Conservation (phyloP, 2,797 vertebrate species). For the Perodicticus potto region DNA sequence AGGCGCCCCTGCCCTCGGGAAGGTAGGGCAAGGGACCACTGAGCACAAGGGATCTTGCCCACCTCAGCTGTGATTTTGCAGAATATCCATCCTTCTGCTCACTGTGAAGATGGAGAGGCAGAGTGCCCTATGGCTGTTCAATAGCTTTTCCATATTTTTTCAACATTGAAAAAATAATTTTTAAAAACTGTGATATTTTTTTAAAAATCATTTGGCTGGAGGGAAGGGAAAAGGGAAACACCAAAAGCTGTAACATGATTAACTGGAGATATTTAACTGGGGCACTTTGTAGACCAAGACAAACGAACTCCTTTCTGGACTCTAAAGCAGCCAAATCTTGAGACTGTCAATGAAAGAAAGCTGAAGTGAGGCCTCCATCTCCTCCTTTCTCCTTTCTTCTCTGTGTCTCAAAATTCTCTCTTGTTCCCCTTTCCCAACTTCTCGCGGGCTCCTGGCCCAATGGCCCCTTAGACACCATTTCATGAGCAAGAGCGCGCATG, state of each 20-base stretch:
- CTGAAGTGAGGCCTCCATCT: constrained; percentile 88
- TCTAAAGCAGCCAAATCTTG: constrained; percentile 88
- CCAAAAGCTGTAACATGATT: constrained; percentile 88
- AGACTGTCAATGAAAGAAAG: constrained; percentile 89
- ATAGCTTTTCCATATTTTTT: constrained; percentile 82
- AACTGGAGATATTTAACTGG: constrained; percentile 92
- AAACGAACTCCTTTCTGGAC: constrained; percentile 88
- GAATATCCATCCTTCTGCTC: constrained; percentile 70
- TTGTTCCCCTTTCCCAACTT: constrained; percentile 77
- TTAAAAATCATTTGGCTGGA: constrained; percentile 84
- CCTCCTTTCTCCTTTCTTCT: constrained; percentile 85
- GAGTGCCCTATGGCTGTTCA: constrained; percentile 76
- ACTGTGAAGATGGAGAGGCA: constrained; percentile 83
- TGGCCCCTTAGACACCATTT: constrained; percentile 80
- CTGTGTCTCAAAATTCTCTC: constrained; percentile 70
- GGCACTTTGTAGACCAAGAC: constrained; percentile 88
- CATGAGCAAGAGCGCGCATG: background rate
- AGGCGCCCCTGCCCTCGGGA: background rate
- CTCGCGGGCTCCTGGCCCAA: constrained; percentile 72
- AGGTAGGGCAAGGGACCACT: constrained; percentile 54
- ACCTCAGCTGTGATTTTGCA: constrained; percentile 59
- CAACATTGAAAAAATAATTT: constrained; percentile 81
- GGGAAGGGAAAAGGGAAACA: constrained; percentile 88
- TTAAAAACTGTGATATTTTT: constrained; percentile 82
- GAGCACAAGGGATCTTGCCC: constrained; percentile 65